Percentiles rank a stretch among this genome's conserved stretches.
Evolutionary conservation across 2,113 vertebrate species (phyloP).

Genomic region (Microtus ochrogaster): DNA sequence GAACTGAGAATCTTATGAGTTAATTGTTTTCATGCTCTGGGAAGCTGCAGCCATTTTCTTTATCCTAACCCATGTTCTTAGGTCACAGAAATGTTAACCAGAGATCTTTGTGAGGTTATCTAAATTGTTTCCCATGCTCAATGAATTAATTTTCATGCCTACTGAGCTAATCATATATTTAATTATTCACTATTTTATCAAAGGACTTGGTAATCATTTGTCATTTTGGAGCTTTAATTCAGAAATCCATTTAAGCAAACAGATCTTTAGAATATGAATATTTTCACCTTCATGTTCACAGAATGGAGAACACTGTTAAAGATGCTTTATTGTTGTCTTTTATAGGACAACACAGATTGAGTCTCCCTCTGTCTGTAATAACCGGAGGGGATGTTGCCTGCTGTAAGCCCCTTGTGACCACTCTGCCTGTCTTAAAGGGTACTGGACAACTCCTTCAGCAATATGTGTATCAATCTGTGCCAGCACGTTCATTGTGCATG

Average conservation of each 20-base stretch:
- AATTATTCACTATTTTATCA: slow-evolving; percentile 49
- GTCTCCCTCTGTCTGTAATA: background rate
- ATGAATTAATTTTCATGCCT: slow-evolving; percentile 53
- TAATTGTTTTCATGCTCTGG: background rate
- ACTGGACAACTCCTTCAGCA: background rate
- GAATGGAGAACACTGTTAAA: background rate
- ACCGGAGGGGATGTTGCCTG: background rate
- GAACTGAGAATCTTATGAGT: background rate
- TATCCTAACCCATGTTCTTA: background rate
- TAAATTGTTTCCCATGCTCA: slow-evolving; percentile 17
- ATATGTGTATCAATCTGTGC: background rate
- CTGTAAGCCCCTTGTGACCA: too few species aligned
- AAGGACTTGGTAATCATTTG: slow-evolving; percentile 16
- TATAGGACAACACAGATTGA: background rate
- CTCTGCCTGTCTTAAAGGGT: background rate
- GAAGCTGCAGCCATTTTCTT: slow-evolving; percentile 3
- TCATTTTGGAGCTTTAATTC: slow-evolving; percentile 43
- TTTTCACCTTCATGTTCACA: background rate
- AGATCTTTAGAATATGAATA: slow-evolving; percentile 29
- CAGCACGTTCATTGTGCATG: background rate
- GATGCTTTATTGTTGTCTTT: background rate
- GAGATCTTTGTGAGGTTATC: slow-evolving; percentile 14
- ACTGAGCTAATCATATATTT: slow-evolving; percentile 3
- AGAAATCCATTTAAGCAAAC: slow-evolving; percentile 10
- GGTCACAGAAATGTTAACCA: slow-evolving; percentile 15